These are phyloP conservation scores for Zapus hudsonius DNA, from an alignment of 2,113 vertebrate species.

Conservation along the genomic window DNA sequence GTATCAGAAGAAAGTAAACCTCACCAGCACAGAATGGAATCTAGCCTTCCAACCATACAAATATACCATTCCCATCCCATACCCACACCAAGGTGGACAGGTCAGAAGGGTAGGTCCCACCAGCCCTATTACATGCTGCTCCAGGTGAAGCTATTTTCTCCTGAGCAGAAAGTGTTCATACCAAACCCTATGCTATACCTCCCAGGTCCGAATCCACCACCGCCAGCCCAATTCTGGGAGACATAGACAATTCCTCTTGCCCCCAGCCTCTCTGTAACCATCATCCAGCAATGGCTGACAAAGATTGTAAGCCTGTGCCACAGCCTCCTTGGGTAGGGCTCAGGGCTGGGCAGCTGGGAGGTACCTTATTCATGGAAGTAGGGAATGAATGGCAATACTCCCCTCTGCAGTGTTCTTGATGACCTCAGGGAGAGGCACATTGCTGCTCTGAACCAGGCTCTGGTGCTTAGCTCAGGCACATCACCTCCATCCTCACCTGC, in stretches of 20 bases:
- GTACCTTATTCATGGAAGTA: too few species aligned
- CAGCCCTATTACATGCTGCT: neutral
- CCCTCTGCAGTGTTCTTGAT: too few species aligned
- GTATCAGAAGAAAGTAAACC: neutral
- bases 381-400: too few species aligned
- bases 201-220: too few species aligned
- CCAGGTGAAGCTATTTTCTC: neutral
- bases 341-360: rapidly evolving
- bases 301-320: too few species aligned
- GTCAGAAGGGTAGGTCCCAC: too few species aligned
- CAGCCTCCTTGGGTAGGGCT: neutral
- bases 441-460: neutral
- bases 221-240: rapidly evolving
- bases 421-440: neutral
- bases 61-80: neutral
- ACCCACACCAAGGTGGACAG: too few species aligned
- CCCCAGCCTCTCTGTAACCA: neutral
- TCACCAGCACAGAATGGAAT: neutral
- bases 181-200: too few species aligned
- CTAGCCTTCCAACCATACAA: neutral
- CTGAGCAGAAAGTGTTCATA: neutral
- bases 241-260: rapidly evolving
- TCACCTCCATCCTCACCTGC: neutral
- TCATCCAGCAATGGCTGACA: neutral
- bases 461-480: rapidly evolving